phyloP scores from a whole-genome alignment of 1,140 invertebrate species.

The Drosophila takahashii region DNA sequence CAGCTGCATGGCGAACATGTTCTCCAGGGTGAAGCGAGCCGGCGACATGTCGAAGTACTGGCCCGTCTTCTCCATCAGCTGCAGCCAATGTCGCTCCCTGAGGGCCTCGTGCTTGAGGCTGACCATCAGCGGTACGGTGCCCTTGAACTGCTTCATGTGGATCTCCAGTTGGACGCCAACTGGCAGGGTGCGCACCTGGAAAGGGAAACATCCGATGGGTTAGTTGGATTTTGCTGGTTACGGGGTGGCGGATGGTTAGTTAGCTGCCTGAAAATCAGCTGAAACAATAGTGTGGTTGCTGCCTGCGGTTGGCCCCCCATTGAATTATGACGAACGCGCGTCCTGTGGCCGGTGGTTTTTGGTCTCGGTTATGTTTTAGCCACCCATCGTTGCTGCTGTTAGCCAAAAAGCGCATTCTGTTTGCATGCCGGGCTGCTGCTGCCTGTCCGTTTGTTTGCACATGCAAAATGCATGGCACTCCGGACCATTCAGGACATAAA shows the following conservation, averaged over 20 bases:
- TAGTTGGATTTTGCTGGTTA: slow-evolving; percentile 26
- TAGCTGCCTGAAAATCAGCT: slow-evolving; percentile 71
- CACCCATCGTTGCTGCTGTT: slow-evolving; percentile 27
- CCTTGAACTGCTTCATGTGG: slow-evolving; percentile 95
- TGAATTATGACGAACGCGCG: slow-evolving; percentile 72
- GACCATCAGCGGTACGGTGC: slow-evolving; percentile 94
- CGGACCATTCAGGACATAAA: slow-evolving; percentile 61
- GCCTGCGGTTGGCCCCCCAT: slow-evolving; percentile 51
- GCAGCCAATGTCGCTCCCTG: slow-evolving; percentile 94
- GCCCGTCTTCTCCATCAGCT: slow-evolving; percentile 93
- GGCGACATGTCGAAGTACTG: slow-evolving; percentile 94
- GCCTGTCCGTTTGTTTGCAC: slow-evolving; percentile 59
- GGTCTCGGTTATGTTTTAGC: slow-evolving; percentile 50
- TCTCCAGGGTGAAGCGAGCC: slow-evolving; percentile 93
- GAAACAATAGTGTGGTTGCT: slow-evolving; percentile 75
- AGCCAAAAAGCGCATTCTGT: slow-evolving; percentile 71
- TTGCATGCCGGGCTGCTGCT: slow-evolving; percentile 39
- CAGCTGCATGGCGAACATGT: slow-evolving; percentile 96
- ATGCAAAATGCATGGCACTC: slow-evolving; percentile 65
- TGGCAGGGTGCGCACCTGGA: slow-evolving; percentile 85
- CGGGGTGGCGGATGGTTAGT: neutral
- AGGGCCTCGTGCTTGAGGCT: slow-evolving; percentile 96
- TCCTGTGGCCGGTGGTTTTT: slow-evolving; percentile 46
- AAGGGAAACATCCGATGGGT: slow-evolving; percentile 14
- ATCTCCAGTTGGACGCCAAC: slow-evolving; percentile 89